Evolutionary conservation across 2,888 invertebrate species (phyloP).

Genomic region (Holacanthella duospinosa): DNA sequence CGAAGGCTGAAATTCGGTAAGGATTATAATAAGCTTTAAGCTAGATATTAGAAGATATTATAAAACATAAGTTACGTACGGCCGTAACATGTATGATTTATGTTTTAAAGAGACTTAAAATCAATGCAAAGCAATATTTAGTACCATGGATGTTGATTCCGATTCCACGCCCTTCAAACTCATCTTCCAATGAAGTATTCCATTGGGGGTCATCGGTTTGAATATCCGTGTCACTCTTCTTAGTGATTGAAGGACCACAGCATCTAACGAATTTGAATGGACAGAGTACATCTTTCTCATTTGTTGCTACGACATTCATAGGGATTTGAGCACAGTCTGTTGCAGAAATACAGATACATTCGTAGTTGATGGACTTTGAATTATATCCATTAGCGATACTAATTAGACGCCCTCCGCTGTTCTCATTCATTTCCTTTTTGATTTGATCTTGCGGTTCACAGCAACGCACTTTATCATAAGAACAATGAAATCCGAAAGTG

Average conservation of each 20-base stretch:
- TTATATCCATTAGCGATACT: not conserved
- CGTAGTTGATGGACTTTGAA: not conserved
- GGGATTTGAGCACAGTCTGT: not conserved
- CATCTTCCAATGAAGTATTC: not conserved
- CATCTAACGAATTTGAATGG: conserved; percentile 27
- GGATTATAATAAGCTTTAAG: too few relatives aligned
- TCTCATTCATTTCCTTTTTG: not conserved
- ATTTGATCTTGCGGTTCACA: conserved; percentile 19
- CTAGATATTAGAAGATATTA: too few relatives aligned
- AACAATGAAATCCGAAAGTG: conserved; percentile 31
- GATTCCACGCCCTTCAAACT: not conserved
- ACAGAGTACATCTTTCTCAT: conserved; percentile 19
- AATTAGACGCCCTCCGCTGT: not conserved
- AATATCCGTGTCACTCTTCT: not conserved
- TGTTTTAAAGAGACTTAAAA: not conserved
- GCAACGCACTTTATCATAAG: conserved; percentile 31
- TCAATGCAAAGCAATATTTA: not conserved
- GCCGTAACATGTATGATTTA: not conserved
- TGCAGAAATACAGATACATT: not conserved
- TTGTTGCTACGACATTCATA: not conserved
- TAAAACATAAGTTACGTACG: too few relatives aligned
- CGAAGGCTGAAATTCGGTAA: too few relatives aligned
- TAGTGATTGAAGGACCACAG: conserved; percentile 18
- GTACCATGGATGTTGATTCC: not conserved
- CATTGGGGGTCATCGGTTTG: not conserved